These are phyloP conservation scores for Pseudochirops corinnae DNA, from an alignment of 2,797 vertebrate genomes.

Conservation along the genomic window DNA sequence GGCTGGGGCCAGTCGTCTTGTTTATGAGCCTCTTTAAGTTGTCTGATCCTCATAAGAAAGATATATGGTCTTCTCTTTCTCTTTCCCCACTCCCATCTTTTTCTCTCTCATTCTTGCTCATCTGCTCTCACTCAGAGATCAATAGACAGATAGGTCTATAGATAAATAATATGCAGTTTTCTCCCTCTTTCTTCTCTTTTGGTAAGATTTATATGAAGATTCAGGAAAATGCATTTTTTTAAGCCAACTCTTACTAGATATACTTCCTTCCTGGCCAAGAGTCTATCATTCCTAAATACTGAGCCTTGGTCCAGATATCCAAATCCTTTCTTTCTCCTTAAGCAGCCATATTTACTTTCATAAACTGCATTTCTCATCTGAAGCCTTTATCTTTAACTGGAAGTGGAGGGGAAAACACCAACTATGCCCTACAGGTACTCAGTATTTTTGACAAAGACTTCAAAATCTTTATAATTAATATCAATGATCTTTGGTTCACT, in stretches of 20 bases:
- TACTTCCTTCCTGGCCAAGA: not conserved
- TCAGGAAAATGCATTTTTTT: not conserved
- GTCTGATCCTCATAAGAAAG: not conserved
- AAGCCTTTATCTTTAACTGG: not conserved
- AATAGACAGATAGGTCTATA: too few relatives aligned
- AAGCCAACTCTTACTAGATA: not conserved
- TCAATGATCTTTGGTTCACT: not conserved
- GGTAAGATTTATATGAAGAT: too few relatives aligned
- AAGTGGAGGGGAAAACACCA: too few relatives aligned
- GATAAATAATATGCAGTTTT: too few relatives aligned
- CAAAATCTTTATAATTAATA: not conserved
- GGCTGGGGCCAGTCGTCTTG: not conserved
- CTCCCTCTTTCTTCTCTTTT: too few relatives aligned
- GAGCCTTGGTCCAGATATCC: not conserved
- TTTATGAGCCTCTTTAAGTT: not conserved
- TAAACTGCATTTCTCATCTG: not conserved
- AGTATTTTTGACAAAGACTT: too few relatives aligned
- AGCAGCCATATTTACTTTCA: not conserved
- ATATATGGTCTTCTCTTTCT: not conserved
- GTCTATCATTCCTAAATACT: not conserved
- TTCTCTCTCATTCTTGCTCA: not conserved
- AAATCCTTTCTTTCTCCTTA: not conserved
- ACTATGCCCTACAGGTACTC: too few relatives aligned
- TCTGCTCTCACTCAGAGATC: too few relatives aligned
- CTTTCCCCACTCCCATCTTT: not conserved